Evolutionary conservation across 1,140 invertebrate species (phyloP).

Genomic region (Zaprionus taronus): DNA sequence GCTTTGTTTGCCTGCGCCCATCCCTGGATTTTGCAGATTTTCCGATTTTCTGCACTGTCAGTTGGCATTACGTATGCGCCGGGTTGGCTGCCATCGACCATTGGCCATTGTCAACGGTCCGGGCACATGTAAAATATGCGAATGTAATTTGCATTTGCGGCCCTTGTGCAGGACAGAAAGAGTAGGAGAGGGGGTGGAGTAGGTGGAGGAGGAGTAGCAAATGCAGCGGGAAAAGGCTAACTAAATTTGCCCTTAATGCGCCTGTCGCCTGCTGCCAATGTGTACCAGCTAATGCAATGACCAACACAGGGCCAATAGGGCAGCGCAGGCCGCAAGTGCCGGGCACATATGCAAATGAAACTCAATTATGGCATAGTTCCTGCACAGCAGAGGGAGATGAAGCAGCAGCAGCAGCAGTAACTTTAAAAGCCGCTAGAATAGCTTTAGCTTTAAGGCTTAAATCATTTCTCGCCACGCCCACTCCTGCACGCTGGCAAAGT

Average conservation of each 20-base stretch:
- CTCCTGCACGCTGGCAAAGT: constrained; percentile 10
- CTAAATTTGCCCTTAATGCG: constrained; percentile 41
- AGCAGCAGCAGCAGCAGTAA: too few relatives aligned
- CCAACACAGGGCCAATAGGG: not conserved
- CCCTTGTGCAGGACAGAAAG: constrained; percentile 15
- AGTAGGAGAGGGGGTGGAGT: not conserved
- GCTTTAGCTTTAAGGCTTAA: constrained; percentile 22
- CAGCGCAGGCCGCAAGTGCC: constrained; percentile 13
- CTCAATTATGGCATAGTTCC: constrained; percentile 42
- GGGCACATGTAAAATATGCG: constrained; percentile 56
- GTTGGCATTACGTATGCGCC: constrained; percentile 68
- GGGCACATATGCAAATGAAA: constrained; percentile 34
- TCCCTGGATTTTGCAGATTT: constrained; percentile 57
- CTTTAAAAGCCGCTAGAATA: not conserved
- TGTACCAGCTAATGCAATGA: constrained; percentile 39
- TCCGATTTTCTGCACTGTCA: constrained; percentile 67
- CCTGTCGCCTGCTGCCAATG: constrained; percentile 28
- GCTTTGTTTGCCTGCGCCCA: constrained; percentile 31
- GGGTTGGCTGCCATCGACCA: constrained; percentile 16
- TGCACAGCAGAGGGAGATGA: not conserved
- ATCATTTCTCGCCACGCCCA: constrained; percentile 6
- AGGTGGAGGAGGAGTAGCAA: not conserved
- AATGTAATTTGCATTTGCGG: constrained; percentile 65
- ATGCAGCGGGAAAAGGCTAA: constrained; percentile 27
- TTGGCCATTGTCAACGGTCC: constrained; percentile 31